phyloP scores from a whole-genome alignment of 2,797 vertebrate genomes.

The Amniataba percoides region DNA sequence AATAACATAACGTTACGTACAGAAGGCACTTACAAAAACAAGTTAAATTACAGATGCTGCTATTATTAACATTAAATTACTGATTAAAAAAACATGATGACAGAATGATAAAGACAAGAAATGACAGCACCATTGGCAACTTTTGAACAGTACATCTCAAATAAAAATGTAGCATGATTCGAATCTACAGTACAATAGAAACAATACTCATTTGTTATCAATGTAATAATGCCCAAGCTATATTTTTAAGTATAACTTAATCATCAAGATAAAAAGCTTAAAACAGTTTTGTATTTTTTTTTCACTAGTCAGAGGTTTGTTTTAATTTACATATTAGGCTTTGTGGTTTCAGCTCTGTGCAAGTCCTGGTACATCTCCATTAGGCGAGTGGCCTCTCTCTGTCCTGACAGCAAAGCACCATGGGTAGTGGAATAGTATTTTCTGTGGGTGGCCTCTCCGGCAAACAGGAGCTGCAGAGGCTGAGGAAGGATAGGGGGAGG shows the following conservation, averaged over 20 bases:
- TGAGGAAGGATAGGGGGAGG: constrained; percentile 64
- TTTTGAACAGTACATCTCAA: constrained; percentile 85
- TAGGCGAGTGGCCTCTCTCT: constrained; percentile 95
- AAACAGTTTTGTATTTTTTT: constrained; percentile 73
- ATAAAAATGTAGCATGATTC: constrained; percentile 84
- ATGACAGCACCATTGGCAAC: constrained; percentile 86
- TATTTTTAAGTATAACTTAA: constrained; percentile 74
- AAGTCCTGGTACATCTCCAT: constrained; percentile 97
- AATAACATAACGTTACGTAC: constrained; percentile 90
- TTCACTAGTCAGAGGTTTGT: constrained; percentile 89
- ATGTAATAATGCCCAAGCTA: constrained; percentile 83
- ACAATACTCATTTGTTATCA: constrained; percentile 77
- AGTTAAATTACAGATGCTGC: constrained; percentile 86
- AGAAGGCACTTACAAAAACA: constrained; percentile 99
- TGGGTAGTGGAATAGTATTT: constrained; percentile 99
- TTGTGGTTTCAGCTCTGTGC: constrained; percentile 89
- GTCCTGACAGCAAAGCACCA: constrained; percentile 98
- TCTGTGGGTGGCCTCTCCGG: constrained; percentile 98
- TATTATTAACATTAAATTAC: constrained; percentile 84
- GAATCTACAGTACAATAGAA: constrained; percentile 86
- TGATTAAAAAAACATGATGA: constrained; percentile 70
- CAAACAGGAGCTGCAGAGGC: constrained; percentile 98
- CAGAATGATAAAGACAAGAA: constrained; percentile 81
- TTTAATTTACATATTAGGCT: constrained; percentile 80
- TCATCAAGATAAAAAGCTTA: constrained; percentile 75